A percentile compares a stretch with the other conserved stretches of the same genome.
Conservation (phyloP, 2,888 invertebrate species). For the Drepana falcataria region DNA sequence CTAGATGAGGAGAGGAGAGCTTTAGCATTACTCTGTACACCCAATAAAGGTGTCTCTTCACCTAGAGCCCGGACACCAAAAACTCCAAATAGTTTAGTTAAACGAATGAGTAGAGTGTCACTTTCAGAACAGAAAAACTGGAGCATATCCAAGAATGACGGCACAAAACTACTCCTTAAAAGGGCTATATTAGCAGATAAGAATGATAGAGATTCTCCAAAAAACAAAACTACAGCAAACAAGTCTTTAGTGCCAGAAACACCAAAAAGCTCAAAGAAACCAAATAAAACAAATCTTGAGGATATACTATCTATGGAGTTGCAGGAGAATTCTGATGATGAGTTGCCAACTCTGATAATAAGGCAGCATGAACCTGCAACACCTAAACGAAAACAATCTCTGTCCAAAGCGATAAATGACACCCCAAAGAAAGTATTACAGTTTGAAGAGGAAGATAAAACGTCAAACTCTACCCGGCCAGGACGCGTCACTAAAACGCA, state of each 20-base stretch:
- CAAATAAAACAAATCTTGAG: conserved; percentile 43
- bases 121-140: conserved; percentile 60
- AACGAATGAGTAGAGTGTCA: conserved; percentile 57
- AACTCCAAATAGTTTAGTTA: conserved; percentile 61
- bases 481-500: conserved; percentile 40
- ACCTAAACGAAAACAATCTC: conserved; percentile 53
- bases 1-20: conserved; percentile 60
- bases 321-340: conserved; percentile 64
- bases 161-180: conserved; percentile 65
- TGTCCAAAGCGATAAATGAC: conserved; percentile 39
- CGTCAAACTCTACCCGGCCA: conserved; percentile 39
- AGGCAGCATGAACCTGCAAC: conserved; percentile 49
- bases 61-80: conserved; percentile 39
- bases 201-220: conserved; percentile 56
- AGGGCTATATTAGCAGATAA: conserved; percentile 68
- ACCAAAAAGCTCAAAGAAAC: conserved; percentile 42
- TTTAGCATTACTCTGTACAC: conserved; percentile 46
- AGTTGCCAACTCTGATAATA: conserved; percentile 63
- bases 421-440: conserved; percentile 57
- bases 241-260: conserved; percentile 28
- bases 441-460: conserved; percentile 50
- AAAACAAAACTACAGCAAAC: conserved; percentile 32
- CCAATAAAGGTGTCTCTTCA: conserved; percentile 37
- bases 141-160: conserved; percentile 67
- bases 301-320: conserved; percentile 60